These are phyloP conservation scores for Eciton burchellii DNA, from an alignment of 1,140 invertebrate genomes.

Conservation along the genomic window DNA sequence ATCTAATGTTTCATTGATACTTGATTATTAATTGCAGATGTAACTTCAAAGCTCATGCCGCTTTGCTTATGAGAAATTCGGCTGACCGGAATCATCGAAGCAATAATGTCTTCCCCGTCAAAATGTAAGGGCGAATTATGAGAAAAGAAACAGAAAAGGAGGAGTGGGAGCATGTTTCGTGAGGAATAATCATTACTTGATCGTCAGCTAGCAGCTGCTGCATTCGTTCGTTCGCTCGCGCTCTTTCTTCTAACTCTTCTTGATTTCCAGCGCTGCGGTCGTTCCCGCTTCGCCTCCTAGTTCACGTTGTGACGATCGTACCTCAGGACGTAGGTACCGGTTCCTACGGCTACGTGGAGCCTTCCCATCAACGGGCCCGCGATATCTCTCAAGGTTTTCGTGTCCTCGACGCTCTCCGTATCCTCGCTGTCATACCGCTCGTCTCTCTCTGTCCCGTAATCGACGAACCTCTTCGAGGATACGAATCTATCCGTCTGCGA, in stretches of 20 bases:
- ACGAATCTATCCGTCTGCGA: background rate
- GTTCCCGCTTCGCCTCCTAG: background rate
- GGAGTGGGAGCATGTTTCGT: background rate
- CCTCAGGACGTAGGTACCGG: background rate
- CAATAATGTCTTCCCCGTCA: background rate
- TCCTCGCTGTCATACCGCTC: background rate
- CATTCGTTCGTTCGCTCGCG: background rate
- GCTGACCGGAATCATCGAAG: background rate
- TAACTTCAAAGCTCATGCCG: background rate
- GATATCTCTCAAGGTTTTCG: background rate
- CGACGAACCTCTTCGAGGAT: constrained; percentile 5
- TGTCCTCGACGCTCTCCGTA: background rate
- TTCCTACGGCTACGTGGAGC: background rate
- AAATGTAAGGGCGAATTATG: background rate
- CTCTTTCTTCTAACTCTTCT: background rate
- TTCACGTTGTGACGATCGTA: background rate
- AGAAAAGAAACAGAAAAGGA: background rate
- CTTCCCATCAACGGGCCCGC: background rate
- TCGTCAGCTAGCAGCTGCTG: background rate
- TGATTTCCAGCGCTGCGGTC: background rate
- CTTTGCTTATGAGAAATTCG: too few species aligned
- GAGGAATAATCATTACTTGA: constrained; percentile 11
- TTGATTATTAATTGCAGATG: background rate
- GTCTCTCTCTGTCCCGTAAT: background rate
- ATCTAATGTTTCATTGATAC: constrained; percentile 1